phyloP scores from a whole-genome alignment of 2,888 invertebrate species.

The Hirtodrosophila trivittata region DNA sequence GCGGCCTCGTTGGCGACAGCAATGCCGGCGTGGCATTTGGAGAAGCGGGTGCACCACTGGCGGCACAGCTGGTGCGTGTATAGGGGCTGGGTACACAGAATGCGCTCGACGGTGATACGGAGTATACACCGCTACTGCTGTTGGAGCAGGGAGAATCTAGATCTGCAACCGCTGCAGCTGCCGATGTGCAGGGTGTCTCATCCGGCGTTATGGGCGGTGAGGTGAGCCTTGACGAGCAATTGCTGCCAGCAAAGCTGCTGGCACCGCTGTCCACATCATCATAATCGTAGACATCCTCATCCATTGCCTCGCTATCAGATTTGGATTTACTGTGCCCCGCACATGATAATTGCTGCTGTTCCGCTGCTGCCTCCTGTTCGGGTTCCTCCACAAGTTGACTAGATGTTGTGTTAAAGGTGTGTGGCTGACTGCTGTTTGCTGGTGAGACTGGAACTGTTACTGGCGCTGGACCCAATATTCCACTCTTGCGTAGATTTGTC shows the following conservation, averaged over 20 bases:
- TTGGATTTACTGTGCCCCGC: constrained; percentile 55
- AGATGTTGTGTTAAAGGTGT: constrained; percentile 42
- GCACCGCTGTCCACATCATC: constrained; percentile 72
- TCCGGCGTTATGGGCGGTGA: constrained; percentile 81
- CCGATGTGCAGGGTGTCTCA: constrained; percentile 70
- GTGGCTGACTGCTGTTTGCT: constrained; percentile 18
- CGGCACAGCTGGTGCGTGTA: constrained; percentile 23
- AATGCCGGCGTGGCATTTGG: constrained; percentile 33
- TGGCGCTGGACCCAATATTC: constrained; percentile 77
- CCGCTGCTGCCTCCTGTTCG: constrained; percentile 44
- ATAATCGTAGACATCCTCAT: constrained; percentile 71
- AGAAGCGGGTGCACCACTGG: constrained; percentile 12
- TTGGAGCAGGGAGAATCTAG: constrained; percentile 68
- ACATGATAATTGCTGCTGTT: constrained; percentile 15
- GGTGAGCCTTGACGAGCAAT: constrained; percentile 79
- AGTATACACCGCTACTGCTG: constrained; percentile 59
- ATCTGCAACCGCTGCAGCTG: constrained; percentile 47
- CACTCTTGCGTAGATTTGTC: constrained; percentile 86
- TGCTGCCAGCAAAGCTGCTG: constrained; percentile 70
- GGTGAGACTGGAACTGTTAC: constrained; percentile 48
- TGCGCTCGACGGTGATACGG: constrained; percentile 35
- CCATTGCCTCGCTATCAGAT: constrained; percentile 76
- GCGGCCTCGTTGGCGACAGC: constrained; percentile 64
- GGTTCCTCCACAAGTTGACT: constrained; percentile 69
- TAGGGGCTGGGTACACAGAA: constrained; percentile 27